These are phyloP conservation scores for Gadus macrocephalus DNA, from an alignment of 2,113 vertebrate genomes.

Conservation along the genomic window DNA sequence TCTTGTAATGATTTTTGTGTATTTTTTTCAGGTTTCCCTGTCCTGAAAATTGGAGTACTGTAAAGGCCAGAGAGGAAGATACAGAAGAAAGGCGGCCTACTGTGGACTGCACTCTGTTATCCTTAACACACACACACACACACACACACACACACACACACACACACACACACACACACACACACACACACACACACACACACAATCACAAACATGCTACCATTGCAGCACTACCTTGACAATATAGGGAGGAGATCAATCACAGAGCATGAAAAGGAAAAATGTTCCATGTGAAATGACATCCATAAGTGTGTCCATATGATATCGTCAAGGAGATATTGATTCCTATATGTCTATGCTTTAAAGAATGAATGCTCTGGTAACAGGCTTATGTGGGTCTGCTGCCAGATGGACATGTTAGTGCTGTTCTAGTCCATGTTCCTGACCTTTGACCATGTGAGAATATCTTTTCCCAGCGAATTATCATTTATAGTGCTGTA, in stretches of 20 bases:
- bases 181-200: no score
- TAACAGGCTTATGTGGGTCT: no score
- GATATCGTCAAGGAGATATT: no score
- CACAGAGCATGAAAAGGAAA: conserved; percentile 2
- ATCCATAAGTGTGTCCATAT: no score
- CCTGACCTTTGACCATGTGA: no score
- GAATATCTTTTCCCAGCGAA: background rate
- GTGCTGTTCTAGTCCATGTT: no score
- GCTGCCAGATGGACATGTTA: no score
- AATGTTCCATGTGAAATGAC: background rate
- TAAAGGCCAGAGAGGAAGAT: conserved; percentile 37
- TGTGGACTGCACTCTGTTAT: conserved; percentile 27
- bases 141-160: no score
- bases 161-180: no score
- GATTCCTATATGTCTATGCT: no score
- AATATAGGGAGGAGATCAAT: conserved; percentile 22
- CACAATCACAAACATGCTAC: background rate
- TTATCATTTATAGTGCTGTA: no score
- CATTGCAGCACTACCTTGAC: background rate
- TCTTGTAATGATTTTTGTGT: conserved; percentile 41
- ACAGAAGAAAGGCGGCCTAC: conserved; percentile 24
- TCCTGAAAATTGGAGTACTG: conserved; percentile 43
- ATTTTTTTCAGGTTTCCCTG: background rate
- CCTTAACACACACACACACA: background rate
- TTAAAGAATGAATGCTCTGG: no score